Evolutionary conservation across 2,888 invertebrate species (phyloP).

Genomic region (Molanna angustata): DNA sequence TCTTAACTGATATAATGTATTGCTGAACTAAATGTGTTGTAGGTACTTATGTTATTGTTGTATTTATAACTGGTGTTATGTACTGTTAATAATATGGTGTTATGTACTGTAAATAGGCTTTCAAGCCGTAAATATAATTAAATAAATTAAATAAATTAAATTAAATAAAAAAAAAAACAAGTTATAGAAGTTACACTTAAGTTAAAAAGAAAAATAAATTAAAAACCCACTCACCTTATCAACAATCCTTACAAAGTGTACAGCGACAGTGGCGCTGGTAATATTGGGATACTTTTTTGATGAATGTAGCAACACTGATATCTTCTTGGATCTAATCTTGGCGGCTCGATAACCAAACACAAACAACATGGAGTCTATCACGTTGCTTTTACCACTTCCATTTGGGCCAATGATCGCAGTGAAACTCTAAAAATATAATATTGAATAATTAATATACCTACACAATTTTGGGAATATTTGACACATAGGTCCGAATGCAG

Average conservation of each 20-base stretch:
- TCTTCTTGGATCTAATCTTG: conserved; percentile 94
- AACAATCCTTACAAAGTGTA: conserved; percentile 81
- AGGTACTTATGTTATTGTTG: too few relatives aligned
- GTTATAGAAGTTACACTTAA: too few relatives aligned
- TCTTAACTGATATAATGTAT: too few relatives aligned
- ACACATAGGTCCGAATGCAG: too few relatives aligned
- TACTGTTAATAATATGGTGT: too few relatives aligned
- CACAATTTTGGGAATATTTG: too few relatives aligned
- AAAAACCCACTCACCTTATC: conserved; percentile 75
- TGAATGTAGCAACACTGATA: conserved; percentile 89
- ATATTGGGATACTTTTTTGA: conserved; percentile 76
- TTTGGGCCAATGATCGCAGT: conserved; percentile 97
- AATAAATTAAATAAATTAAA: conserved; percentile 2
- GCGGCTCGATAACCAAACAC: conserved; percentile 97
- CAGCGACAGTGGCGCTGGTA: conserved; percentile 78
- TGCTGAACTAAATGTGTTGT: too few relatives aligned
- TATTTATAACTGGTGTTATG: too few relatives aligned
- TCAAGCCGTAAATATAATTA: conserved; percentile 9
- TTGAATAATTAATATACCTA: too few relatives aligned
- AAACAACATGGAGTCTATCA: conserved; percentile 98
- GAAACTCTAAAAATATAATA: conserved; percentile 74
- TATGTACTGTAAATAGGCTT: too few relatives aligned
- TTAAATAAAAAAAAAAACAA: too few relatives aligned
- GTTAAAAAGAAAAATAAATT: too few relatives aligned
- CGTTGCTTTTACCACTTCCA: conserved; percentile 98